A percentile compares a stretch with the other conserved stretches of the same genome.
Conservation (phyloP, 2,113 vertebrate genomes). For the Sphyrna mokarran region DNA sequence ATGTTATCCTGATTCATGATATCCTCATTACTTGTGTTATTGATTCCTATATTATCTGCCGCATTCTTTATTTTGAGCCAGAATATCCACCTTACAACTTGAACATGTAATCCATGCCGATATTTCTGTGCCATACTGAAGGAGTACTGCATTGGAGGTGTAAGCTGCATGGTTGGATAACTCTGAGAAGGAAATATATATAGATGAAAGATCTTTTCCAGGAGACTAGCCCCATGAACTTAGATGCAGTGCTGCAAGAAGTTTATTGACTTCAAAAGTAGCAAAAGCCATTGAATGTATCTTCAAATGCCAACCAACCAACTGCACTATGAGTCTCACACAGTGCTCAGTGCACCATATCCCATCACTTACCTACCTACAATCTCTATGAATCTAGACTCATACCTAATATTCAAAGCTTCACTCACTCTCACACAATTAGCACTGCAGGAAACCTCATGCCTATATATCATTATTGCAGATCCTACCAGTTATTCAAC, state of each 20-base stretch:
- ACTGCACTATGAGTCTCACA: not conserved
- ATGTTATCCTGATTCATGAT: not conserved
- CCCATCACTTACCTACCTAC: not conserved
- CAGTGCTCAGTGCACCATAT: not conserved
- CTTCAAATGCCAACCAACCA: not conserved
- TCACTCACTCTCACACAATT: not conserved
- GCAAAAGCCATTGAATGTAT: not conserved
- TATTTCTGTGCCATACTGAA: not conserved
- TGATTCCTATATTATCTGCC: not conserved
- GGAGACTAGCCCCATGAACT: not conserved
- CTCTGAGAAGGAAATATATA: not conserved
- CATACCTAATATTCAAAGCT: not conserved
- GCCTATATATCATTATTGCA: not conserved
- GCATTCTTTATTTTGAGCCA: not conserved
- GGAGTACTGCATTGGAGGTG: not conserved
- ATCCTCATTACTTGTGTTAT: not conserved
- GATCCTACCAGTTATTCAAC: not conserved
- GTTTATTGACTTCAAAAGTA: not conserved
- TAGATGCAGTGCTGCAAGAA: not conserved
- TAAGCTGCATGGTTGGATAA: not conserved
- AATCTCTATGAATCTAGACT: not conserved
- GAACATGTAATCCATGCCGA: not conserved
- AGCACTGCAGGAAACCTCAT: not conserved
- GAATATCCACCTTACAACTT: not conserved
- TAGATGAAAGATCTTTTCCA: not conserved